Evolutionary conservation across 2,888 invertebrate genomes (phyloP).

Genomic region (Syrphus vitripennis): DNA sequence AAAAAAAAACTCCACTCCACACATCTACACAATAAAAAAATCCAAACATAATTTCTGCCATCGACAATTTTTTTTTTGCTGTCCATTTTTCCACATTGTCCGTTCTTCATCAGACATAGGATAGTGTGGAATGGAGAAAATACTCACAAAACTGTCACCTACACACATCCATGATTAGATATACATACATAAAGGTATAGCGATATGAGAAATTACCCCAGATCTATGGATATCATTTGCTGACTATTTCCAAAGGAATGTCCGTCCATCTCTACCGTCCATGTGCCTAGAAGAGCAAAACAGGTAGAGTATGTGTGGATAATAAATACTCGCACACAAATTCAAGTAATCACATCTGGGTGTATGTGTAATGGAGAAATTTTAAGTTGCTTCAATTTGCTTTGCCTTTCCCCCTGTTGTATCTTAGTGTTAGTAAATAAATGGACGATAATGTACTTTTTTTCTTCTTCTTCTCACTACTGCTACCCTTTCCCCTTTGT

Average conservation of each 20-base stretch:
- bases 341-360: neutral
- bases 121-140: slow-evolving; percentile 50
- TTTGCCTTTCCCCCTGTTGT: neutral
- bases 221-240: neutral
- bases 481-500: slow-evolving; percentile 29
- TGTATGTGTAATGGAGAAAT: slow-evolving; percentile 55
- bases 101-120: slow-evolving; percentile 27
- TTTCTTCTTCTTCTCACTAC: neutral
- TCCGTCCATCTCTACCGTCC: slow-evolving; percentile 17
- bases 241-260: slow-evolving; percentile 46
- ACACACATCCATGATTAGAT: neutral
- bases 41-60: slow-evolving; percentile 35
- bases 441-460: neutral
- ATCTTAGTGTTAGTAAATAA: slow-evolving; percentile 11
- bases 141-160: neutral
- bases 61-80: slow-evolving; percentile 12
- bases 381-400: slow-evolving; percentile 7
- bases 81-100: slow-evolving; percentile 36
- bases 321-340: neutral
- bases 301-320: slow-evolving; percentile 36
- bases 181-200: neutral
- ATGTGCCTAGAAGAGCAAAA: neutral
- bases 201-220: neutral
- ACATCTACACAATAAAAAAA: neutral
- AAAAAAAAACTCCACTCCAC: neutral